Base-by-base conservation (phyloP, 2,113 vertebrate species). In the Phalacrocorax pelagicus region DNA sequence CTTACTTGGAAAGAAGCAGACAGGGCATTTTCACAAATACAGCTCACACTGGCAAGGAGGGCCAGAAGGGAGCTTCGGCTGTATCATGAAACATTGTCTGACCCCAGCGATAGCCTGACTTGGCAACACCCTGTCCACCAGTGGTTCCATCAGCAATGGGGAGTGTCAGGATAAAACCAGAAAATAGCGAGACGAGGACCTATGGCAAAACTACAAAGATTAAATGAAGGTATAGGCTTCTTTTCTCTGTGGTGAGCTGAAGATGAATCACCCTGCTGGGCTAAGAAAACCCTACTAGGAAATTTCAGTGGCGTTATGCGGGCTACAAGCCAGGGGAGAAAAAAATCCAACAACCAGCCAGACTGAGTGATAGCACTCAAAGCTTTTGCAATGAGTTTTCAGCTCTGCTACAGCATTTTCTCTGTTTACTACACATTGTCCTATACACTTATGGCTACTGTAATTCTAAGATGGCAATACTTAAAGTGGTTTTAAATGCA, bases 121-220 rank as follows among this genome's bases (percentile, higher is more conserved):
- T 30, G 22, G 79, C n/a, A 81, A 36, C 34, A 61, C 84, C 26
- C 30, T 15, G 2, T 21, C n/a, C 66, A n/a, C 36, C n/a, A 65
- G 3, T 2, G 9, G 34, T 36, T 61, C 69, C 49, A 9, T 16
- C 42, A 79, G 61, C 66, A 49, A 19, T 0, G 0, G 34, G 46
- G 20, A 70, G 10, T 0, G 9, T 15, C 42, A 44, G 74, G 42
- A 54, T 30, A 79, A 90, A 82, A 71, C 11, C 0, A 11, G n/a
- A 32, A 78, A 78, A 86, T 0, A 27, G 49, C 0, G 1, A 78
- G 55, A 40, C 27, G 8, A 72, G 55, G 32, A 63, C n/a, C 66
- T 42, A 23, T 0, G 3, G 51, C 51, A 87, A 82, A 92, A 61
- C 20, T 34, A 65, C 26, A n/a, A 57, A 30, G 62, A 40, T 14